phyloP scores from a whole-genome alignment of 2,113 vertebrate genomes.

The Nanorana parkeri region DNA sequence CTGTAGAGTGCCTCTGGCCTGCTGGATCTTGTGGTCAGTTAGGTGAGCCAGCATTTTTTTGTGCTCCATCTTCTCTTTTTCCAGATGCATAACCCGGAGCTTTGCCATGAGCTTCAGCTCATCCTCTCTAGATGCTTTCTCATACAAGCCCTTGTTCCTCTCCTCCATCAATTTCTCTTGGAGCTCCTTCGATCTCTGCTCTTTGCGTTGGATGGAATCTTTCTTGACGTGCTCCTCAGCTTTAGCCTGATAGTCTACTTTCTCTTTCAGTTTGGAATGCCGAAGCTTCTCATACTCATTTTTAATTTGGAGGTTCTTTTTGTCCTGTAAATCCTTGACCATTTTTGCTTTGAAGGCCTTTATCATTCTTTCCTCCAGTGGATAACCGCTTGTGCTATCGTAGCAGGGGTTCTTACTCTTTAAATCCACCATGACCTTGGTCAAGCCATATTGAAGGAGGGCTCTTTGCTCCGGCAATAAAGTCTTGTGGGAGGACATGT shows the following conservation, averaged over 20 bases:
- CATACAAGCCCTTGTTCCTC: conserved; percentile 61
- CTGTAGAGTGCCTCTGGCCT: conserved; percentile 57
- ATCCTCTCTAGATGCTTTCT: conserved; percentile 63
- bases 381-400: conserved; percentile 60
- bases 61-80: conserved; percentile 60
- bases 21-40: conserved; percentile 65
- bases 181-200: conserved; percentile 60
- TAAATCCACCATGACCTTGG: conserved; percentile 57
- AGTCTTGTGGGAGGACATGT: conserved; percentile 64
- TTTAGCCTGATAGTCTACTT: conserved; percentile 69
- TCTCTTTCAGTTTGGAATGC: conserved; percentile 71
- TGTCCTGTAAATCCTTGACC: conserved; percentile 54
- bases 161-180: conserved; percentile 56
- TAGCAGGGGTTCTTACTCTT: conserved; percentile 64
- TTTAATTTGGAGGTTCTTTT: conserved; percentile 64
- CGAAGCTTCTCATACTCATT: conserved; percentile 70
- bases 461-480: conserved; percentile 65
- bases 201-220: conserved; percentile 67
- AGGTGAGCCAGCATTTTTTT: conserved; percentile 65
- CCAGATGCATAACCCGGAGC: conserved; percentile 58
- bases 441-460: conserved; percentile 53
- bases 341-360: conserved; percentile 63
- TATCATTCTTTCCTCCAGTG: conserved; percentile 63
- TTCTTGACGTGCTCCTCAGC: conserved; percentile 66
- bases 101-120: conserved; percentile 64